phyloP scores from a whole-genome alignment of 1,140 invertebrate species.

The Protaetia brevitarsis region DNA sequence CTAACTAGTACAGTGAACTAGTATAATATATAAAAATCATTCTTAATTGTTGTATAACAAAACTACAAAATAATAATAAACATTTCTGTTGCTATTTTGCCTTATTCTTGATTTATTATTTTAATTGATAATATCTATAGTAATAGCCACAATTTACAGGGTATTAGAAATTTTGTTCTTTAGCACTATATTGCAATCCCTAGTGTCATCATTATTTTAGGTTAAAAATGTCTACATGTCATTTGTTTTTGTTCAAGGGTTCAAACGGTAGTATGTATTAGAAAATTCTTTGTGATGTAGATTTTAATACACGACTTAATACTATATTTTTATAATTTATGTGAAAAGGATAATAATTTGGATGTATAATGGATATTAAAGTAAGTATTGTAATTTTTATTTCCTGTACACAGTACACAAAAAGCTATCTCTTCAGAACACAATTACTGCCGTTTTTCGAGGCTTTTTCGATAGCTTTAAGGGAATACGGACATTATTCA shows the following conservation, averaged over 20 bases:
- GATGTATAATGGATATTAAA: neutral
- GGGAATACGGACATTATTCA: conserved; percentile 64
- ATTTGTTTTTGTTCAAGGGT: neutral
- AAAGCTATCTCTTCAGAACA: conserved; percentile 53
- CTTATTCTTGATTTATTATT: too few species aligned
- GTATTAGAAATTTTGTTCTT: neutral
- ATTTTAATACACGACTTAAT: neutral
- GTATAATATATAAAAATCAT: too few species aligned
- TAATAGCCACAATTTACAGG: too few species aligned
- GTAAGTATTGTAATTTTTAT: neutral
- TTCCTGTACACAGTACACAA: neutral
- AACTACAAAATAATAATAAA: too few species aligned
- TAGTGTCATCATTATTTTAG: conserved; percentile 5
- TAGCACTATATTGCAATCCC: neutral
- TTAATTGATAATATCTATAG: too few species aligned
- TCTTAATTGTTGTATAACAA: too few species aligned
- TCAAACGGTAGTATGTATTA: neutral
- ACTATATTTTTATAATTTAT: neutral
- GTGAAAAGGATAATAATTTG: neutral
- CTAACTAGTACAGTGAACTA: too few species aligned
- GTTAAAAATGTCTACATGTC: neutral
- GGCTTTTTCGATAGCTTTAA: conserved; percentile 67
- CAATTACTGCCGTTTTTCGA: conserved; percentile 58
- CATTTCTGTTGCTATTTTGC: too few species aligned
- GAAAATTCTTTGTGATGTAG: neutral